These are phyloP conservation scores for Hylyphantes graminicola DNA, from an alignment of 1,140 invertebrate genomes.

Conservation along the genomic window DNA sequence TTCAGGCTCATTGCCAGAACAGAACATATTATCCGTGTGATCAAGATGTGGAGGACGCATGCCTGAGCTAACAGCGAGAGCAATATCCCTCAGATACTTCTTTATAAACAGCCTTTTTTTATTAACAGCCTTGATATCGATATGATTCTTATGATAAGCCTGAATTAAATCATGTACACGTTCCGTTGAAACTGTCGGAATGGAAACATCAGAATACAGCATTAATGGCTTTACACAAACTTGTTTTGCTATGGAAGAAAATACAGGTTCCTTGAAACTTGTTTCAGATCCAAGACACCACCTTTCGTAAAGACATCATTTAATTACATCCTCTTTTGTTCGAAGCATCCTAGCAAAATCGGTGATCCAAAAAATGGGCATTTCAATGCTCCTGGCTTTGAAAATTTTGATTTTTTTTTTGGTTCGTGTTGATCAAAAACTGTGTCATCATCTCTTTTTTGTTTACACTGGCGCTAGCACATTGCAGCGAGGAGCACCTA, in stretches of 20 bases:
- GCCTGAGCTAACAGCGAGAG: background rate
- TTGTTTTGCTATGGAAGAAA: background rate
- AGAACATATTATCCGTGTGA: too few relatives aligned
- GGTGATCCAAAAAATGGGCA: constrained; percentile 9
- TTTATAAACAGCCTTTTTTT: background rate
- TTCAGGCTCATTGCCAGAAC: too few relatives aligned
- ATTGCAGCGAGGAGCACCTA: too few relatives aligned
- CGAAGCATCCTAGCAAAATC: background rate
- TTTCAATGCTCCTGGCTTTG: background rate
- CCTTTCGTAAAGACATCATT: background rate
- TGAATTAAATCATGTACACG: background rate
- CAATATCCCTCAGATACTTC: background rate
- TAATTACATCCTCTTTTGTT: background rate
- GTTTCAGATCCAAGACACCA: background rate
- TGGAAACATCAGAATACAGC: background rate
- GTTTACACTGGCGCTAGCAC: too few relatives aligned
- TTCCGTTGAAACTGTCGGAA: background rate
- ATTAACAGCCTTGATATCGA: background rate
- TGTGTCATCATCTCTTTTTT: too few relatives aligned
- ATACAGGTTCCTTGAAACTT: background rate
- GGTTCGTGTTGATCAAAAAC: too few relatives aligned
- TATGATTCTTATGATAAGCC: background rate
- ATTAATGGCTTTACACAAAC: background rate
- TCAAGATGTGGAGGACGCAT: too few relatives aligned
- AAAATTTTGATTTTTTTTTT: too few relatives aligned